These are phyloP conservation scores for Onthophagus sagittarius DNA, from an alignment of 2,888 invertebrate species.

Conservation along the genomic window DNA sequence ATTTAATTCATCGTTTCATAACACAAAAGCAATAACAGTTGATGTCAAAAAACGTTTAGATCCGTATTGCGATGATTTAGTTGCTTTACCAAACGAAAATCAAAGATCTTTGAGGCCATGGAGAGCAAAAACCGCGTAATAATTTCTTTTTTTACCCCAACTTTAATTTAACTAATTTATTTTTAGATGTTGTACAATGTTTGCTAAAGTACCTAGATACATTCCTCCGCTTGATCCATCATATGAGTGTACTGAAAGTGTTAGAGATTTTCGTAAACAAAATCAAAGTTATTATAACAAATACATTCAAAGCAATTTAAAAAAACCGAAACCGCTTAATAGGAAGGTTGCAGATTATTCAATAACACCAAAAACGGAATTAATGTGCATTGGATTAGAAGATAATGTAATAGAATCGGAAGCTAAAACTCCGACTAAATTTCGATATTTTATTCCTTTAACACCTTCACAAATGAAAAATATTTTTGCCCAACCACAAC, in stretches of 20 bases:
- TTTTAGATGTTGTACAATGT: neutral
- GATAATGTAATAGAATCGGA: neutral
- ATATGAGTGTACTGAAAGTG: neutral
- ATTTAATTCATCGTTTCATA: neutral
- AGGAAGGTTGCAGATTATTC: neutral
- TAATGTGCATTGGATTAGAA: neutral
- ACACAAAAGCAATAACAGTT: neutral
- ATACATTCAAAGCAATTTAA: neutral
- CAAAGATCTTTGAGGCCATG: neutral
- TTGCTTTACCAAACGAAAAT: neutral
- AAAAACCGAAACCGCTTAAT: too few relatives aligned
- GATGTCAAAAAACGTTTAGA: neutral
- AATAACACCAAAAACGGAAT: neutral
- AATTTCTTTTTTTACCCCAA: neutral
- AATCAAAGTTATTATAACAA: neutral
- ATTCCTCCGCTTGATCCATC: neutral
- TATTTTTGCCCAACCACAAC: neutral
- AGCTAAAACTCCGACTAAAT: neutral
- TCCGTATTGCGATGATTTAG: neutral
- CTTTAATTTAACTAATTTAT: neutral
- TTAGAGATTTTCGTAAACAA: neutral
- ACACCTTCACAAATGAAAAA: neutral
- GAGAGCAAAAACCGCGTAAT: neutral
- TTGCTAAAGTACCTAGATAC: neutral
- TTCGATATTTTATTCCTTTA: neutral